phyloP scores from a whole-genome alignment of 2,113 vertebrate species.

The Lanius collurio region DNA sequence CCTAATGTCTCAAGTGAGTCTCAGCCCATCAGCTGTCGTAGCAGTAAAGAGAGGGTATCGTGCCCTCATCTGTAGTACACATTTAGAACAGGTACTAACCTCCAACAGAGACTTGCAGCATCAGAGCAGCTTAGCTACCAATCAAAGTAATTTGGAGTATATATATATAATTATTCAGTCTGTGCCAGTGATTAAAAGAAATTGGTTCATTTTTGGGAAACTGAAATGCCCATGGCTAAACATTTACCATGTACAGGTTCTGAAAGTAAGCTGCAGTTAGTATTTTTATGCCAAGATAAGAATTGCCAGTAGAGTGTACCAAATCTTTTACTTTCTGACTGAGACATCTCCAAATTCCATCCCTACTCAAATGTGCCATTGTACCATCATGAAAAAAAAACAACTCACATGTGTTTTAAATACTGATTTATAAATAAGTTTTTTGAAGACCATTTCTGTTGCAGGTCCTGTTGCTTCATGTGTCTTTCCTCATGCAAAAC shows the following conservation, averaged over 20 bases:
- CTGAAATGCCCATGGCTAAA: not conserved
- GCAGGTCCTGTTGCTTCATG: not conserved
- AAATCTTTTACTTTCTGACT: not conserved
- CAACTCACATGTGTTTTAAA: not conserved
- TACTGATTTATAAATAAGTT: not conserved
- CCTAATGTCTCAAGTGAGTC: not conserved
- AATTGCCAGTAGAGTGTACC: not conserved
- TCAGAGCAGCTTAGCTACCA: not conserved
- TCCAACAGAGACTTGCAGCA: not conserved
- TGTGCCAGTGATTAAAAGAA: not conserved
- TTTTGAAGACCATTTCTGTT: not conserved
- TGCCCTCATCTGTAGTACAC: not conserved
- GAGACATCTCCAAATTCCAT: not conserved
- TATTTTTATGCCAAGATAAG: not conserved
- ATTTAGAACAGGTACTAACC: not conserved
- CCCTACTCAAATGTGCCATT: not conserved
- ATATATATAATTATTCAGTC: not conserved
- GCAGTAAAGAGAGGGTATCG: not conserved
- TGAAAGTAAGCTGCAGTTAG: not conserved
- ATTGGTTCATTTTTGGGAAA: not conserved
- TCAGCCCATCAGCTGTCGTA: not conserved
- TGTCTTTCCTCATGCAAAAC: not conserved
- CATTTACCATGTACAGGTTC: not conserved
- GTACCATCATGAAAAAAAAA: fast-evolving
- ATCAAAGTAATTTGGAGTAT: not conserved